Evolutionary conservation across 1,140 invertebrate genomes (phyloP).

Genomic region (Drosophila sp.): DNA sequence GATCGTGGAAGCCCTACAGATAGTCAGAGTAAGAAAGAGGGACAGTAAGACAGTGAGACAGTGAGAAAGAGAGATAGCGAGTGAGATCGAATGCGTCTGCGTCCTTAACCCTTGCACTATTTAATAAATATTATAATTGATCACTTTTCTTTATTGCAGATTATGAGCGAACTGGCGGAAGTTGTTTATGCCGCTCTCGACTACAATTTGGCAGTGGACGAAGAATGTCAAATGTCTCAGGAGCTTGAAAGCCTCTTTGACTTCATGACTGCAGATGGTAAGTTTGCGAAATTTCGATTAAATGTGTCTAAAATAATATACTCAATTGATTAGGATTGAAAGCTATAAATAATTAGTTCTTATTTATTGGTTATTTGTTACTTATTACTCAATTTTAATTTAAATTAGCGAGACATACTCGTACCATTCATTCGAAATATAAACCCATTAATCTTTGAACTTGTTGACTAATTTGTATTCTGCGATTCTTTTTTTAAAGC

Average conservation of each 20-base stretch:
- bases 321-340: too few species aligned
- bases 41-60: background rate
- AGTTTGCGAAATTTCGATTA: conserved; percentile 61
- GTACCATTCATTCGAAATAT: background rate
- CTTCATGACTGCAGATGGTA: conserved; percentile 91
- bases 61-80: background rate
- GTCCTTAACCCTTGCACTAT: conserved; percentile 57
- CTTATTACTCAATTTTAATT: too few species aligned
- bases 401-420: too few species aligned
- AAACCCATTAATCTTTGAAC: background rate
- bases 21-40: background rate
- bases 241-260: conserved; percentile 94
- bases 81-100: conserved; percentile 17
- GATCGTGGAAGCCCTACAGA: background rate
- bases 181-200: conserved; percentile 95
- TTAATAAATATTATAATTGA: conserved; percentile 28
- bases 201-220: conserved; percentile 92
- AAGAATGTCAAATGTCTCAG: conserved; percentile 93
- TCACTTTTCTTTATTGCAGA: conserved; percentile 86
- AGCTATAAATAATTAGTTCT: too few species aligned
- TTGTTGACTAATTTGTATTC: conserved; percentile 1
- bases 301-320: background rate
- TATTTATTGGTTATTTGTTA: too few species aligned
- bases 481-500: background rate
- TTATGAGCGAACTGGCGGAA: conserved; percentile 92